Evolutionary conservation across 2,888 invertebrate species (phyloP).

Genomic region (Andrena marginata): DNA sequence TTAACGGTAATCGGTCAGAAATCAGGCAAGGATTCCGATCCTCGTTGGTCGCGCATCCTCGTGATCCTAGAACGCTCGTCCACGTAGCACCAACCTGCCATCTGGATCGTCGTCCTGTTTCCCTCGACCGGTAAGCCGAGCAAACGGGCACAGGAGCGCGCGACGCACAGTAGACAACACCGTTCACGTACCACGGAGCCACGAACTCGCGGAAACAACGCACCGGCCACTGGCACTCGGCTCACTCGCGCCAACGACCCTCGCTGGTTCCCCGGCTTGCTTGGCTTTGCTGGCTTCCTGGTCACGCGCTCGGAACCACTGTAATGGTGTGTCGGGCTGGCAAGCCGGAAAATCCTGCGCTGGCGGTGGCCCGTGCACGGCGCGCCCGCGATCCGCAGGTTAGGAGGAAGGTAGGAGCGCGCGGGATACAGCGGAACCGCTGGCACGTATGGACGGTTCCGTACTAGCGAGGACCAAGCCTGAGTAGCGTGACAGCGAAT

Average conservation of each 20-base stretch:
- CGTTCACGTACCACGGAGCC: slow-evolving; percentile 4
- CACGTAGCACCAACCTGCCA: slow-evolving; percentile 49
- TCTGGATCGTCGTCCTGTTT: slow-evolving; percentile 55
- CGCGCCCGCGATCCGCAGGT: neutral
- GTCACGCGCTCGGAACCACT: slow-evolving; percentile 2
- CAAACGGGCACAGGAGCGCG: neutral
- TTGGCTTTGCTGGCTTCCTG: slow-evolving; percentile 21
- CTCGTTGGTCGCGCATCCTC: slow-evolving; percentile 19
- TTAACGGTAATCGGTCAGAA: slow-evolving; percentile 43
- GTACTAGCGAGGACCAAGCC: slow-evolving; percentile 72
- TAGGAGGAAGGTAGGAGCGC: slow-evolving; percentile 32
- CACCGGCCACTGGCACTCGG: slow-evolving; percentile 10
- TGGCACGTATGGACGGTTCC: slow-evolving; percentile 71
- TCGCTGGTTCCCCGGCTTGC: neutral
- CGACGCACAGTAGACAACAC: neutral
- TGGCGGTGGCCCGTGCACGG: neutral
- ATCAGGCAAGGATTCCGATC: slow-evolving; percentile 21
- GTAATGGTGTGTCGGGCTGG: neutral
- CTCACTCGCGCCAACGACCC: slow-evolving; percentile 14
- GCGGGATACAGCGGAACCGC: slow-evolving; percentile 61
- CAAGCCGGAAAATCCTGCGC: neutral
- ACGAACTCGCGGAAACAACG: neutral
- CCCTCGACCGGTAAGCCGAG: slow-evolving; percentile 46
- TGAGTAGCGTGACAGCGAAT: slow-evolving; percentile 74
- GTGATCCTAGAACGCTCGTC: slow-evolving; percentile 12